These are phyloP conservation scores for Drosophila parthenogenetica DNA, from an alignment of 2,888 invertebrate species.

Conservation along the genomic window DNA sequence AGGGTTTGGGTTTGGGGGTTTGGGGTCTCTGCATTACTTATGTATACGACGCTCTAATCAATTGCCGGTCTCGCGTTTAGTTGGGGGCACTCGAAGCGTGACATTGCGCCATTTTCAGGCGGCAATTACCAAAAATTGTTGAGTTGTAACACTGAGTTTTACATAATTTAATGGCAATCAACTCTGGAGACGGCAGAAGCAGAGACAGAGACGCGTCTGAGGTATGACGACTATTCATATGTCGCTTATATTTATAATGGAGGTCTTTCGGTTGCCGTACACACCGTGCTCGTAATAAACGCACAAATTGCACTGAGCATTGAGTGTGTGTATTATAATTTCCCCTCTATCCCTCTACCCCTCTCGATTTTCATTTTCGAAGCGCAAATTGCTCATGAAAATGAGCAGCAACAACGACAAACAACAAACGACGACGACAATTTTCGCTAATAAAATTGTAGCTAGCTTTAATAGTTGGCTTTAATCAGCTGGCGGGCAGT, in stretches of 20 bases:
- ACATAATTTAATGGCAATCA: constrained; percentile 80
- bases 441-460: constrained; percentile 73
- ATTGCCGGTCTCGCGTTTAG: constrained; percentile 73
- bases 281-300: constrained; percentile 53
- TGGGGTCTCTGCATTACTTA: constrained; percentile 47
- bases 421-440: constrained; percentile 47
- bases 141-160: constrained; percentile 71
- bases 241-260: constrained; percentile 42
- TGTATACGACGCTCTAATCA: constrained; percentile 67
- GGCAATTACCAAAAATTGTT: constrained; percentile 75
- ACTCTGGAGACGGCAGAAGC: constrained; percentile 25
- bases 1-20: background rate
- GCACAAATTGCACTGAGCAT: constrained; percentile 46
- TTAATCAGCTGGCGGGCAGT: constrained; percentile 39
- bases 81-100: constrained; percentile 70
- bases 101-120: constrained; percentile 76
- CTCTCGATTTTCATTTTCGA: constrained; percentile 12
- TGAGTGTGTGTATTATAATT: background rate
- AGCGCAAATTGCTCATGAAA: constrained; percentile 70
- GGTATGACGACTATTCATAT: constrained; percentile 30
- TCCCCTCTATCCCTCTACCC: background rate
- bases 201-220: background rate
- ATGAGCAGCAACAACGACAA: constrained; percentile 32
- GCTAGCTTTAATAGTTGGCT: constrained; percentile 39
- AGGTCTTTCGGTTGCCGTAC: constrained; percentile 30